Conservation (phyloP, 2,888 invertebrate species). For the Siphlonurus alternatus region DNA sequence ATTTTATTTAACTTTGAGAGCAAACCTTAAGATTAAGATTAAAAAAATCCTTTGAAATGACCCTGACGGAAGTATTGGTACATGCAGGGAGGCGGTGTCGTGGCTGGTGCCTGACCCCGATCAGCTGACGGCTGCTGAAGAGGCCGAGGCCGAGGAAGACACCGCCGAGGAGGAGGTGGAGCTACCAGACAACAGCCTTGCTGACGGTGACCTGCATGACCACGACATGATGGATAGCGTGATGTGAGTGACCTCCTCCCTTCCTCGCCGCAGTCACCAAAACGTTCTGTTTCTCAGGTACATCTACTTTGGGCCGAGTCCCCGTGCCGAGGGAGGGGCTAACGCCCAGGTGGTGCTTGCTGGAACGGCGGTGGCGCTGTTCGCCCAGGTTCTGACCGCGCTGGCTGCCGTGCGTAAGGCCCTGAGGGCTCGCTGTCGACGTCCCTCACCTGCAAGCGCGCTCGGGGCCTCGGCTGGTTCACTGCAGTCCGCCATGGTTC, state of each 20-base stretch:
- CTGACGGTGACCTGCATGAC: constrained; percentile 46
- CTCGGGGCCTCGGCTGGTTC: constrained; percentile 35
- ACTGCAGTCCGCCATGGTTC: constrained; percentile 23
- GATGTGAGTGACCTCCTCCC: constrained; percentile 26
- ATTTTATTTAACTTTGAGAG: background rate
- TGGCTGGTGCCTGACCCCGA: constrained; percentile 3
- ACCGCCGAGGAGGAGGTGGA: constrained; percentile 16
- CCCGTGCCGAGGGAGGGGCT: background rate
- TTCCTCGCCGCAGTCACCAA: background rate
- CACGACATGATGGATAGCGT: constrained; percentile 56
- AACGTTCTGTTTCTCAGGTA: constrained; percentile 13
- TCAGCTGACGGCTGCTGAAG: background rate
- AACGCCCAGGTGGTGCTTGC: constrained; percentile 25
- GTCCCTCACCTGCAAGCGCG: constrained; percentile 21
- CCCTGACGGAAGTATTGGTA: too few species aligned
- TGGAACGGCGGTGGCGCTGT: constrained; percentile 32
- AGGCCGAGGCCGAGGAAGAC: background rate
- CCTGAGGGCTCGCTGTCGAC: background rate
- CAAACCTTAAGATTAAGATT: too few species aligned
- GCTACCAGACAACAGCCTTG: constrained; percentile 42
- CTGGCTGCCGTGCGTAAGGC: background rate
- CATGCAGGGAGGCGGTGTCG: background rate
- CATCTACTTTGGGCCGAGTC: constrained; percentile 16
- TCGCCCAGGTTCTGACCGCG: constrained; percentile 30
- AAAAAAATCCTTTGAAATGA: too few species aligned